These are phyloP conservation scores for Oxyura jamaicensis DNA, from an alignment of 2,113 vertebrate genomes.

Conservation along the genomic window DNA sequence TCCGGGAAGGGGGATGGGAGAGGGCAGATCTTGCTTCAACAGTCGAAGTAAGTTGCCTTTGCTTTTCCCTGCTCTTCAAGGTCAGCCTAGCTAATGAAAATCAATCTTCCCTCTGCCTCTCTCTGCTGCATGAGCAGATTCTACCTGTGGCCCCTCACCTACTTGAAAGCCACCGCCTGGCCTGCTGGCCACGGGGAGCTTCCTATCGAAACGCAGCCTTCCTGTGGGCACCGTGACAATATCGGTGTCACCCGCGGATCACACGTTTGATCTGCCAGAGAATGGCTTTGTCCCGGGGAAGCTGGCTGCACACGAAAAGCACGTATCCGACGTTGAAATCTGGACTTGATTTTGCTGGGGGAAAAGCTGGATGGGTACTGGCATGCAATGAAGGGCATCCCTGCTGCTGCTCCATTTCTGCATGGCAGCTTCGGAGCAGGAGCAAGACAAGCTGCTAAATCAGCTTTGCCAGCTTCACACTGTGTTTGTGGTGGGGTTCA, in stretches of 20 bases:
- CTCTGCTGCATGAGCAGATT: constrained; percentile 53
- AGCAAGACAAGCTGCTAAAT: neutral
- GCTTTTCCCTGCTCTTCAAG: constrained; percentile 61
- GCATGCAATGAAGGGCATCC: rapidly evolving
- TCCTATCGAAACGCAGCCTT: neutral
- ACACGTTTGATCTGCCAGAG: neutral
- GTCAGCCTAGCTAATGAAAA: constrained; percentile 65
- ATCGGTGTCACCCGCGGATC: neutral
- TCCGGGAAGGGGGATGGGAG: constrained; percentile 28
- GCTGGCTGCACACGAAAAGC: neutral
- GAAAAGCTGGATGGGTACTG: neutral
- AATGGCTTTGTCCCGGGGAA: neutral
- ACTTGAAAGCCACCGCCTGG: neutral
- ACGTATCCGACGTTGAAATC: rapidly evolving
- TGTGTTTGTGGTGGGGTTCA: neutral
- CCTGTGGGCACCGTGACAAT: neutral
- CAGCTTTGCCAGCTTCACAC: neutral
- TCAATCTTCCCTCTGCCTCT: constrained; percentile 60
- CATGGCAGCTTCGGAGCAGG: neutral
- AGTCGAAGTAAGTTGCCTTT: constrained; percentile 56
- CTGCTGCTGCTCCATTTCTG: neutral
- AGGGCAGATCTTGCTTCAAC: constrained; percentile 25
- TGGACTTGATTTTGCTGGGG: neutral
- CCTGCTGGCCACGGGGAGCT: neutral
- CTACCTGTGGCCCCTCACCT: constrained; percentile 57